A percentile compares a stretch with the other conserved stretches of the same genome.
Conservation (phyloP, 2,888 invertebrate species). For the Acanthococcus lagerstroemiae region DNA sequence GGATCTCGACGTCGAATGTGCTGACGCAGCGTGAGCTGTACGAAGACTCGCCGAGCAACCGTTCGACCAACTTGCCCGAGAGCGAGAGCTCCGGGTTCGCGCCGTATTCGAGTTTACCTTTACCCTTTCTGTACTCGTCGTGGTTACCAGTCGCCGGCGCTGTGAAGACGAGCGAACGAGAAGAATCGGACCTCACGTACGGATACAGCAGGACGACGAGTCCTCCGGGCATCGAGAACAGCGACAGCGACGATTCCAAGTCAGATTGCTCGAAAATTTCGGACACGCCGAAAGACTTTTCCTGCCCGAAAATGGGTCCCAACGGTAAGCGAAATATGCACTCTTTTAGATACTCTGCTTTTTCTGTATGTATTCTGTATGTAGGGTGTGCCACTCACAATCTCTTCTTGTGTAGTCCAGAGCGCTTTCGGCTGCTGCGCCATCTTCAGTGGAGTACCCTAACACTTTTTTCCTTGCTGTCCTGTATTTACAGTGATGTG, state of each 20-base stretch:
- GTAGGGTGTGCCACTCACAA: too few relatives aligned
- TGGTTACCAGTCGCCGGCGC: conserved; percentile 20
- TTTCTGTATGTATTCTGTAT: too few relatives aligned
- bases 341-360: too few relatives aligned
- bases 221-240: conserved; percentile 1
- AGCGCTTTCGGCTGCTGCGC: too few relatives aligned
- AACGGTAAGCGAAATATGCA: not conserved
- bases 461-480: too few relatives aligned
- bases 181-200: not conserved
- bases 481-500: too few relatives aligned
- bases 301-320: not conserved
- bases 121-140: conserved; percentile 18
- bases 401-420: too few relatives aligned
- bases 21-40: conserved; percentile 11
- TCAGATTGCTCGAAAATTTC: conserved; percentile 17
- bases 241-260: conserved; percentile 21
- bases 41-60: not conserved
- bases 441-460: too few relatives aligned
- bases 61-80: not conserved
- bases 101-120: conserved; percentile 9
- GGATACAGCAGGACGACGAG: conserved; percentile 1
- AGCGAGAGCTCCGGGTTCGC: not conserved
- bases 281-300: conserved; percentile 21
- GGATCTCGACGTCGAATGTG: conserved; percentile 12
- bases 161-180: not conserved